Base-by-base conservation (phyloP, 2,113 vertebrate species). In the Cranoglanis bouderius region DNA sequence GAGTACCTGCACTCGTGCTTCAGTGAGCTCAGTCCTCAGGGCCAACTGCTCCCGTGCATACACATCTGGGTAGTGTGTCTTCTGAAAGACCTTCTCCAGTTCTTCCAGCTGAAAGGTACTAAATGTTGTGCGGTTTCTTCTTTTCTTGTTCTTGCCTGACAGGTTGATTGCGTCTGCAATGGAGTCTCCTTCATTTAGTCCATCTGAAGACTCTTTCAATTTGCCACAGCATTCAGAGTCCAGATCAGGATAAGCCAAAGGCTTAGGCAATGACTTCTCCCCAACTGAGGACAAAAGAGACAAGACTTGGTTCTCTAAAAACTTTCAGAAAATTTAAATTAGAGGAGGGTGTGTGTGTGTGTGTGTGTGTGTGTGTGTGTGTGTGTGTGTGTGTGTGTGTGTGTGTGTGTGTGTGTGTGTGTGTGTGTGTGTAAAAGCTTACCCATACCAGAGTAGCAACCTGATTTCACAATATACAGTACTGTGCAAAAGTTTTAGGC, bases 51-150 rank as follows among this genome's bases (percentile, higher is more conserved):
- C 98, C 0, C 98, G 95, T 32, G 97, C 97, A 0, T 97, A 99
- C 6, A 99, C 97, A 0, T 99, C 98, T 0, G 98, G 98, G 72
- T 99, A 99, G 88, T 99, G 98, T 0, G 97, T 98, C 93, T 97
- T 98, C 95, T 98, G 97, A 93, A 99, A 99, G 40, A 98, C 97
- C 77, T 98, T 98, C 94, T 99, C 98, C 92, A 99, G 94, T 92
- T 99, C 97, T 92, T 98, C 97, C 92, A 99, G 96, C 94, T 99
- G 98, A 93, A 97, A 98, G 0, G 97, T 97, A 95, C 97, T 98
- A 95, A 99, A 99, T 2, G 98, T 99, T 0, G 98, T 98, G 70
- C 98, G 96, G 88, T 98, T 98, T 81, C 98, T 96, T 2, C 97
- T 86, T 94, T 98, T 99, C 95, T 98, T 99, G 96, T 95, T 97